A percentile compares a stretch with the other conserved stretches of the same genome.
phyloP scores from a whole-genome alignment of 2,113 vertebrate genomes.

The Chaetodon trifascialis region DNA sequence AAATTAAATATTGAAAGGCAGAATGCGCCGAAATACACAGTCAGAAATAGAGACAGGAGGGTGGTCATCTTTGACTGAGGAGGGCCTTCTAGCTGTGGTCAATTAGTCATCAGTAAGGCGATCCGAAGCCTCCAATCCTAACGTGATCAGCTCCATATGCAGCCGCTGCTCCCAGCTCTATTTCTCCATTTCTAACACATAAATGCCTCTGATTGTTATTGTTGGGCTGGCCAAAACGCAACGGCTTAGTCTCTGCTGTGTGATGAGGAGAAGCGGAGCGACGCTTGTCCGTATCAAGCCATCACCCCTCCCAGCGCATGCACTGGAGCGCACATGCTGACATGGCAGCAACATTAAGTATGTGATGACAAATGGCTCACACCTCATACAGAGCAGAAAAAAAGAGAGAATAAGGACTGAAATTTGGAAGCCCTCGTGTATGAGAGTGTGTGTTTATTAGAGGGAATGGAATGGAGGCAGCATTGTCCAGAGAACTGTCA shows the following conservation, averaged over 20 bases:
- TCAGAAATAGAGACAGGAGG: conserved; percentile 34
- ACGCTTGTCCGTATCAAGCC: conserved; percentile 60
- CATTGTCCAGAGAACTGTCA: conserved; percentile 69
- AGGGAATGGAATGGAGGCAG: conserved; percentile 48
- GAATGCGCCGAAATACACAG: conserved; percentile 14
- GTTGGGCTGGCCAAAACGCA: conserved; percentile 71
- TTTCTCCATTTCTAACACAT: conserved; percentile 67
- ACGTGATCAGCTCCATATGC: conserved; percentile 82
- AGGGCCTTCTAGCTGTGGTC: conserved; percentile 63
- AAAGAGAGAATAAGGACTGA: conserved; percentile 30
- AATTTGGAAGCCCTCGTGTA: conserved; percentile 42
- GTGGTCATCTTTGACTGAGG: conserved; percentile 54
- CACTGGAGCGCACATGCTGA: conserved; percentile 44
- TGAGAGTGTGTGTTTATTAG: conserved; percentile 54
- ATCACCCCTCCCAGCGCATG: conserved; percentile 17
- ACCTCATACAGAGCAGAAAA: conserved; percentile 58
- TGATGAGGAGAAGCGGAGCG: conserved; percentile 65
- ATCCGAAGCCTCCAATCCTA: conserved; percentile 66
- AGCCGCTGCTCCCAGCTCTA: conserved; percentile 51
- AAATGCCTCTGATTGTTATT: conserved; percentile 81
- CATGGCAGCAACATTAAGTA: conserved; percentile 64
- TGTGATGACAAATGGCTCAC: conserved; percentile 79
- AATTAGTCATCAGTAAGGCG: conserved; percentile 82
- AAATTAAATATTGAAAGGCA: conserved; percentile 31
- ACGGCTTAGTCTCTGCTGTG: conserved; percentile 58